These are phyloP conservation scores for Cydia strobilella DNA, from an alignment of 1,140 invertebrate species.

Conservation along the genomic window DNA sequence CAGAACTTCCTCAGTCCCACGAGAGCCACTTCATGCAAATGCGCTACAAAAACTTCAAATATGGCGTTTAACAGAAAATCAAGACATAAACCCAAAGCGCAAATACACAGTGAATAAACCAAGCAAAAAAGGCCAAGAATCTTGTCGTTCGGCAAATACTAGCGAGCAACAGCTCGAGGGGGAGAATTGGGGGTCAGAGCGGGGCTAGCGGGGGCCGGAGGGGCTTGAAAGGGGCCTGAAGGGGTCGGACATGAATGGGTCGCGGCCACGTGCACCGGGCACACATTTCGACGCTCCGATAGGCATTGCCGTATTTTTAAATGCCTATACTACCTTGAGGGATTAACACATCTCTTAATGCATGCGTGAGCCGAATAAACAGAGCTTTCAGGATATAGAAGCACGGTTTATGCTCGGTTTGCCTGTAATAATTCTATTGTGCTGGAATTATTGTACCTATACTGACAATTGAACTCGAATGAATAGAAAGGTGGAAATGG, in stretches of 20 bases:
- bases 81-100: constrained; percentile 19
- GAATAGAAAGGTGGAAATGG: not conserved
- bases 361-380: not conserved
- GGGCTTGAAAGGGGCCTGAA: constrained; percentile 2
- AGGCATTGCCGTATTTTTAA: constrained; percentile 38
- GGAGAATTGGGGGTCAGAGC: not conserved
- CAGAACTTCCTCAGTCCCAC: constrained; percentile 6
- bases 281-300: constrained; percentile 39
- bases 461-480: not conserved
- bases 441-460: not conserved
- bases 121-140: constrained; percentile 16
- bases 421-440: not conserved
- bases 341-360: not conserved
- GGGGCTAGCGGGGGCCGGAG: constrained; percentile 6
- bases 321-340: constrained; percentile 15
- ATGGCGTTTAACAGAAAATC: constrained; percentile 12
- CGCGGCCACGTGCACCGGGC: constrained; percentile 38
- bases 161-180: constrained; percentile 17
- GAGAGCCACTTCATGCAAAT: constrained; percentile 4
- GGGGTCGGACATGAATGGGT: constrained; percentile 40
- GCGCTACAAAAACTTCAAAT: not conserved
- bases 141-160: constrained; percentile 25
- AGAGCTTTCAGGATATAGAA: not conserved
- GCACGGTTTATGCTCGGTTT: not conserved
- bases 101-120: constrained; percentile 14